phyloP scores from a whole-genome alignment of 1,140 invertebrate genomes.

The Drosophila nebulosa region DNA sequence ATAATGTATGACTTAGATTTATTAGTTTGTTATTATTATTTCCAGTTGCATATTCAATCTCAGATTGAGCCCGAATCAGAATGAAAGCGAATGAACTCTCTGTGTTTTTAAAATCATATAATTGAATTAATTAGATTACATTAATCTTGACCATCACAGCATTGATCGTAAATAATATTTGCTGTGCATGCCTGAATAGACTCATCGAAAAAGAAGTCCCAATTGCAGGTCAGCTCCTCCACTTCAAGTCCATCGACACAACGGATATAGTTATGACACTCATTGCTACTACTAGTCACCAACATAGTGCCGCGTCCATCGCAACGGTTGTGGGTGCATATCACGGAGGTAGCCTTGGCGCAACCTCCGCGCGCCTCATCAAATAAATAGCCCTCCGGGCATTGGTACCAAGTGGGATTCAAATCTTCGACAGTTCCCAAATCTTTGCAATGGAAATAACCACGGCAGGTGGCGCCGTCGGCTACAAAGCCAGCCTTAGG shows the following conservation, averaged over 20 bases:
- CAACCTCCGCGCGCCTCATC: constrained; percentile 33
- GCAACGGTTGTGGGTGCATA: constrained; percentile 64
- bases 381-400: constrained; percentile 57
- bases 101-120: neutral
- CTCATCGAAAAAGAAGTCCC: constrained; percentile 69
- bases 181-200: constrained; percentile 34
- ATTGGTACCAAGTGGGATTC: constrained; percentile 57
- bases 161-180: constrained; percentile 57
- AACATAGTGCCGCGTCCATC: constrained; percentile 63
- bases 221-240: constrained; percentile 37
- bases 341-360: constrained; percentile 30
- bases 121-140: neutral
- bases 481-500: constrained; percentile 10
- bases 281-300: constrained; percentile 55
- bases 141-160: constrained; percentile 57
- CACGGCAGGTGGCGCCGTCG: constrained; percentile 65
- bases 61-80: no score
- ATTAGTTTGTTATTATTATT: no score
- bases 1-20: no score
- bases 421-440: constrained; percentile 36
- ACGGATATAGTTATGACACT: constrained; percentile 62
- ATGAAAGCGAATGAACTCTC: no score
- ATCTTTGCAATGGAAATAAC: constrained; percentile 60
- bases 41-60: no score
- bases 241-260: constrained; percentile 45